Evolutionary conservation across 2,888 invertebrate species (phyloP).

Genomic region (Abrostola triplasia): DNA sequence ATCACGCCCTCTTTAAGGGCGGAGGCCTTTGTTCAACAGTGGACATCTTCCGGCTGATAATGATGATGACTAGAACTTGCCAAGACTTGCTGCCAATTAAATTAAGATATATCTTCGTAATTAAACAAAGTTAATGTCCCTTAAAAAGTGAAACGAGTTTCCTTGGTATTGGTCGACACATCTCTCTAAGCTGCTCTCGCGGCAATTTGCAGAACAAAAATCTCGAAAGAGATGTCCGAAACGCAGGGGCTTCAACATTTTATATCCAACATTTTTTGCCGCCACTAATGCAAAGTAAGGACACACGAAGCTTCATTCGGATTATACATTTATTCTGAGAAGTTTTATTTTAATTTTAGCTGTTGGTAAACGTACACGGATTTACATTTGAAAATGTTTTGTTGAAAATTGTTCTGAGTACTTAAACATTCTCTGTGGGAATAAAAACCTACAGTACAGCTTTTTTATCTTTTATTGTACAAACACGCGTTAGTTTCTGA

Average conservation of each 20-base stretch:
- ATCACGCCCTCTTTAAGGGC: too few species aligned
- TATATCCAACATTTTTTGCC: conserved; percentile 29
- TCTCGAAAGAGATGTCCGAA: conserved; percentile 22
- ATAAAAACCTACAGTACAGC: background rate
- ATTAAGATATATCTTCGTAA: conserved; percentile 6
- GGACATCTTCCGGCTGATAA: too few species aligned
- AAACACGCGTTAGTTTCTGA: background rate
- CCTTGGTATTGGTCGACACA: conserved; percentile 10
- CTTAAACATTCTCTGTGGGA: background rate
- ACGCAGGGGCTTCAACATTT: conserved; percentile 29
- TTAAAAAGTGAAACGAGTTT: conserved; percentile 18
- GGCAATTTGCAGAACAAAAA: conserved; percentile 30
- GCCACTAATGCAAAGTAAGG: conserved; percentile 27
- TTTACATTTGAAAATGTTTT: conserved; percentile 11
- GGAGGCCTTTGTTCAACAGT: too few species aligned
- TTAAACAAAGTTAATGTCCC: conserved; percentile 18
- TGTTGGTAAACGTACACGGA: conserved; percentile 9
- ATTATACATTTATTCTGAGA: conserved; percentile 31
- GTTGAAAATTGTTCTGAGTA: conserved; percentile 11
- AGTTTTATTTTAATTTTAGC: conserved; percentile 29
- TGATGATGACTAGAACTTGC: background rate
- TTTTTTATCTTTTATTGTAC: background rate
- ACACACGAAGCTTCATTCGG: conserved; percentile 26
- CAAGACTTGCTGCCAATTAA: background rate
- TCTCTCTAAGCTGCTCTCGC: conserved; percentile 5